Conservation (phyloP, 2,797 vertebrate species). For the Enteromius viviparus region DNA sequence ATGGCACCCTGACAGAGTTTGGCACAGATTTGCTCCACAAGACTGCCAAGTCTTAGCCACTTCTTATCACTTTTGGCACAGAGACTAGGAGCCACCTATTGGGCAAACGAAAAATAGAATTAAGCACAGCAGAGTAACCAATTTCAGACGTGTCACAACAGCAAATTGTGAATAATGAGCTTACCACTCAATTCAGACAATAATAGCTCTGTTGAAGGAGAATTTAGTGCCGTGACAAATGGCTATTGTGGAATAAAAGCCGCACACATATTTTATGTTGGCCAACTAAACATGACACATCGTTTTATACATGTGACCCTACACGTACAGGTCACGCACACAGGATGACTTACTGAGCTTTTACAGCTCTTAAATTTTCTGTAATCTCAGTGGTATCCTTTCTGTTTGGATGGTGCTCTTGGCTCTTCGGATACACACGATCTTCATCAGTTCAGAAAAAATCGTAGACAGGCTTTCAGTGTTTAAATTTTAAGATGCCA, state of each 20-base stretch:
- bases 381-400: neutral
- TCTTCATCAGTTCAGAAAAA: constrained; percentile 8
- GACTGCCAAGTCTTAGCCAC: constrained; percentile 31
- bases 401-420: neutral
- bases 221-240: constrained; percentile 40
- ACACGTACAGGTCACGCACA: constrained; percentile 3
- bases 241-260: constrained; percentile 28
- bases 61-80: constrained; percentile 37
- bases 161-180: constrained; percentile 48
- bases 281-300: neutral
- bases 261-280: constrained; percentile 30
- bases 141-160: constrained; percentile 43
- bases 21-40: constrained; percentile 10
- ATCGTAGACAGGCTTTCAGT: constrained; percentile 18
- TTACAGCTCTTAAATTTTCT: constrained; percentile 15
- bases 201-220: constrained; percentile 45
- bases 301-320: constrained; percentile 6
- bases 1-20: constrained; percentile 24
- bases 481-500: constrained; percentile 28
- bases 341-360: neutral
- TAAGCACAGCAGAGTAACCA: constrained; percentile 32
- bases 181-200: constrained; percentile 48
- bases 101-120: constrained; percentile 33
- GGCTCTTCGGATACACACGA: constrained; percentile 5
- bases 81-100: constrained; percentile 27